Evolutionary conservation across 1,140 invertebrate genomes (phyloP).

Genomic region (Pentalonia nigronervosa): DNA sequence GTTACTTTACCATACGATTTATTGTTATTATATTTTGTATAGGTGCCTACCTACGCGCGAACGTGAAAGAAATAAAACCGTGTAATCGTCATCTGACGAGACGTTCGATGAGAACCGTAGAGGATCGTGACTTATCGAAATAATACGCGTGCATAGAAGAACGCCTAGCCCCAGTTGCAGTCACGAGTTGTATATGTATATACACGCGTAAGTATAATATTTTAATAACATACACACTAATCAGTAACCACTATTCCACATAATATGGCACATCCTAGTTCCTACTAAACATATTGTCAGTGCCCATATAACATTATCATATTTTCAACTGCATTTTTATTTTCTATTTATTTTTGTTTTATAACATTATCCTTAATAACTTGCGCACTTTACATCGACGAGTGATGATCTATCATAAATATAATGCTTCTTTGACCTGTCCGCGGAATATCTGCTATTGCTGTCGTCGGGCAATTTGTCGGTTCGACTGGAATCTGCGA

Average conservation of each 20-base stretch:
- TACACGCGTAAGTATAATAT: neutral
- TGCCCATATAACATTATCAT: neutral
- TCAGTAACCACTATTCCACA: neutral
- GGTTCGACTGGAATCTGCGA: neutral
- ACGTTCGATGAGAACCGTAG: constrained; percentile 10
- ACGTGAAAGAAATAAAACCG: neutral
- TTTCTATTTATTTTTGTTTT: neutral
- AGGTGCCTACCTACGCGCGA: neutral
- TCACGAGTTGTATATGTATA: neutral
- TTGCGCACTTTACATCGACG: neutral
- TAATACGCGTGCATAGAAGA: neutral
- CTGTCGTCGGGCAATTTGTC: neutral
- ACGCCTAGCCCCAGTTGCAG: neutral
- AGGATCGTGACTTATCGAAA: constrained; percentile 34
- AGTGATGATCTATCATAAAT: neutral
- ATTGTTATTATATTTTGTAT: neutral
- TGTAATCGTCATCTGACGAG: neutral
- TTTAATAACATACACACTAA: neutral
- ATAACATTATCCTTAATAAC: neutral
- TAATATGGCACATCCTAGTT: too few relatives aligned
- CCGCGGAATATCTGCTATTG: neutral
- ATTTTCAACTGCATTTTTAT: neutral
- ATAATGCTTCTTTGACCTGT: neutral
- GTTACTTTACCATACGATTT: neutral
- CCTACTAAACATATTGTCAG: neutral